Evolutionary conservation across 2,888 invertebrate species (phyloP).

Genomic region (Metalampra italica): DNA sequence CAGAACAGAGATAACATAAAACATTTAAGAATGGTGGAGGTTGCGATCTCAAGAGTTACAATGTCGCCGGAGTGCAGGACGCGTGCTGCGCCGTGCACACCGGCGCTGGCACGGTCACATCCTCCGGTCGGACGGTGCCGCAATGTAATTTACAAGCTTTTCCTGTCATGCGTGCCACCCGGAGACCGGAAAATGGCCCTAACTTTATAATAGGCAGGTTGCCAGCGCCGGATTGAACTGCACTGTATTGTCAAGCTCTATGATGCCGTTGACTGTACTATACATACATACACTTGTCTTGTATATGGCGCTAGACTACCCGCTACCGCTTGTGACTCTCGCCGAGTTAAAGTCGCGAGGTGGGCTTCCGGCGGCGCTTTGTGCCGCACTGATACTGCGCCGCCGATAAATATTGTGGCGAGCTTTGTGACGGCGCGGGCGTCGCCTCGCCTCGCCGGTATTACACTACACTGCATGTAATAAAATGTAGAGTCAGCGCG

Average conservation of each 20-base stretch:
- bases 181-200: too few species aligned
- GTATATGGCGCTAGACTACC: not conserved
- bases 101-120: too few species aligned
- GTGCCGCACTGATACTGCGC: constrained; percentile 68
- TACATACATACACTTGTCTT: not conserved
- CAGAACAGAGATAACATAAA: too few species aligned
- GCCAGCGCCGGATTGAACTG: constrained; percentile 70
- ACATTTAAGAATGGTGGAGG: too few species aligned
- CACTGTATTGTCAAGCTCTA: constrained; percentile 74
- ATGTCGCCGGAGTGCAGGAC: too few species aligned
- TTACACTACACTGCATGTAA: not conserved
- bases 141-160: too few species aligned
- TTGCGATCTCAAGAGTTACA: too few species aligned
- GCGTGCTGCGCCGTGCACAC: too few species aligned
- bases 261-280: constrained; percentile 25
- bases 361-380: constrained; percentile 73
- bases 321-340: constrained; percentile 26
- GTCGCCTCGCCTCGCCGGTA: constrained; percentile 24
- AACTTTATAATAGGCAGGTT: constrained; percentile 55
- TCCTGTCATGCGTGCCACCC: too few species aligned
- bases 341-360: constrained; percentile 35
- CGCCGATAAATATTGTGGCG: constrained; percentile 77
- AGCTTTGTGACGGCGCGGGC: constrained; percentile 48
- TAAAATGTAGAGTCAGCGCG: too few species aligned
- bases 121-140: too few species aligned